A percentile compares a stretch with the other conserved stretches of the same genome.
Conservation (phyloP, 2,113 vertebrate species). For the Holacanthus passer region DNA sequence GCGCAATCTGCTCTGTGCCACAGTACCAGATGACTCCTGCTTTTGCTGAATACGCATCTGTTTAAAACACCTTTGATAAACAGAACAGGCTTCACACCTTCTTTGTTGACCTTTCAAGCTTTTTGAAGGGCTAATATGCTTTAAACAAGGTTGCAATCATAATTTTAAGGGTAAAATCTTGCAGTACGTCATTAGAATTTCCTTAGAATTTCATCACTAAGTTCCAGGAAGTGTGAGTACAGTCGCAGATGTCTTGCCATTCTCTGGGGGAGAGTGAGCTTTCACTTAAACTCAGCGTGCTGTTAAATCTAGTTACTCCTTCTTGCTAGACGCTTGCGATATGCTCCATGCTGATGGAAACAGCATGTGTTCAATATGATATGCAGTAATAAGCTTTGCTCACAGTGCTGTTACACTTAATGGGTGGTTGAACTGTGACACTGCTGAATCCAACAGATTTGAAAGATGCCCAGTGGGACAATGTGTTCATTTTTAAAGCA, state of each 20-base stretch:
- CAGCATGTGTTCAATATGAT: slow-evolving; percentile 1
- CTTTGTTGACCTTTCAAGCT: no score
- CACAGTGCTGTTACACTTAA: not conserved
- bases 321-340: not conserved
- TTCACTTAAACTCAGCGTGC: not conserved
- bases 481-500: not conserved
- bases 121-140: no score
- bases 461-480: slow-evolving; percentile 9
- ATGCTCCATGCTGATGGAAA: not conserved
- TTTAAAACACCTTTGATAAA: not conserved
- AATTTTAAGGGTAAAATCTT: not conserved
- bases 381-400: not conserved
- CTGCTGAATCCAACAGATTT: slow-evolving; percentile 2
- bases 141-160: not conserved
- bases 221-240: not conserved
- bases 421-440: slow-evolving; percentile 17
- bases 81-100: no score
- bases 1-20: not conserved
- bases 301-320: not conserved
- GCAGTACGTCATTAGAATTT: no score
- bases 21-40: not conserved
- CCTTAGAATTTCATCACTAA: not conserved
- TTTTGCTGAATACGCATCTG: not conserved
- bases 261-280: not conserved
- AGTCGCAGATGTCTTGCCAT: no score